A percentile compares a stretch with the other conserved stretches of the same genome.
Conservation (phyloP, 1,140 invertebrate species). For the Globodera rostochiensis region DNA sequence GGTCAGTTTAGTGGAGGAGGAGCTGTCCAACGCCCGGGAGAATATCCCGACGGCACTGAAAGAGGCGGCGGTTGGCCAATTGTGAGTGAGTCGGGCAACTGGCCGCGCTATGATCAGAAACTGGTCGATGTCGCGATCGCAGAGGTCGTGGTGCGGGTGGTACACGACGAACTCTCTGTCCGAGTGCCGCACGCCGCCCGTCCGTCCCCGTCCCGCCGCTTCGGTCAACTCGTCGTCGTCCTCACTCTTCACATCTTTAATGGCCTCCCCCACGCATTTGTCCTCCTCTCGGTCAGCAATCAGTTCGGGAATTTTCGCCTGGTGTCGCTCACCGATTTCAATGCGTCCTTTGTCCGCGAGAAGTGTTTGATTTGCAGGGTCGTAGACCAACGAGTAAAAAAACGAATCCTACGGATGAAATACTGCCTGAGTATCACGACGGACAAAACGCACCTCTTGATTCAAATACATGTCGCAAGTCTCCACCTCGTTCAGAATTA, state of each 20-base stretch:
- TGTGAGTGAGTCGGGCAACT: conserved; percentile 7
- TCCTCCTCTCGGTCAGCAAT: conserved; percentile 37
- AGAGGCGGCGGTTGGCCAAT: not conserved
- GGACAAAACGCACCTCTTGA: conserved; percentile 75
- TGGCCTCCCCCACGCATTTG: conserved; percentile 40
- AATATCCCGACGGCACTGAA: conserved; percentile 92
- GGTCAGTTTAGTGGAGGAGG: conserved; percentile 94
- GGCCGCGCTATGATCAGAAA: conserved; percentile 90
- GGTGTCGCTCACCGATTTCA: conserved; percentile 88
- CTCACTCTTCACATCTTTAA: conserved; percentile 30
- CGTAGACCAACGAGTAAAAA: conserved; percentile 99
- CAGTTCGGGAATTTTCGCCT: conserved; percentile 71
- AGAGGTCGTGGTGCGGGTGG: conserved; percentile 84
- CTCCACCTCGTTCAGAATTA: conserved; percentile 96
- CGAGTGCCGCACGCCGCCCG: not conserved
- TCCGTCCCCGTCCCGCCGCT: not conserved
- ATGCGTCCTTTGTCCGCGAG: conserved; percentile 97
- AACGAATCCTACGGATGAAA: conserved; percentile 78
- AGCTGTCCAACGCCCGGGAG: conserved; percentile 94
- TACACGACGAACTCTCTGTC: conserved; percentile 89
- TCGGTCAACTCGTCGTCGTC: conserved; percentile 38
- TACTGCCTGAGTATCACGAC: conserved; percentile 71
- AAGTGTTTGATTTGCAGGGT: conserved; percentile 95
- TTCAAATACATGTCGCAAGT: conserved; percentile 90
- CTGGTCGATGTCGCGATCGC: conserved; percentile 95